phyloP scores from a whole-genome alignment of 2,888 invertebrate genomes.

The Tenthredo amoena region DNA sequence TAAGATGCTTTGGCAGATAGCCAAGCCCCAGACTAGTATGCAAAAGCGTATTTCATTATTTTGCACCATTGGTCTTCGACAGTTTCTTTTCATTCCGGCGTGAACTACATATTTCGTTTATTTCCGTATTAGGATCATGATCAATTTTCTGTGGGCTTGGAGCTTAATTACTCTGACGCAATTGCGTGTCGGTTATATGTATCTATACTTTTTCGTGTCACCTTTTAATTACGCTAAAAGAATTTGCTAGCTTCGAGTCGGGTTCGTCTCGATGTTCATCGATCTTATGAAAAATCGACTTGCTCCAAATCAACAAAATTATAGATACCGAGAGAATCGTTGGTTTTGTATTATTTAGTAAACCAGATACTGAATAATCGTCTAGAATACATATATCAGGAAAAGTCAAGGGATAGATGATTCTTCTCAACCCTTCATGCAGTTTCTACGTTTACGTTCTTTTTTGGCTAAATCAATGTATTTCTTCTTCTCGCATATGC shows the following conservation, averaged over 20 bases:
- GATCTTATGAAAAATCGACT: not conserved
- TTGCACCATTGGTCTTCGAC: not conserved
- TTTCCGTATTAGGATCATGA: not conserved
- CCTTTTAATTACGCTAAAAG: constrained; percentile 28
- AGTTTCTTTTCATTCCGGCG: not conserved
- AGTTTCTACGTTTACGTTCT: constrained; percentile 54
- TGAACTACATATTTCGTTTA: not conserved
- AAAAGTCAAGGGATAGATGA: not conserved
- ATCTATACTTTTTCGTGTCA: not conserved
- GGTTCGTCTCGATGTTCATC: not conserved
- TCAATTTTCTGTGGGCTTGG: not conserved
- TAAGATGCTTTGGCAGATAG: constrained; percentile 12
- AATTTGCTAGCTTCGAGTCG: not conserved
- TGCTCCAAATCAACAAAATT: not conserved
- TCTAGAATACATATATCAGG: not conserved
- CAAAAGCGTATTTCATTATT: not conserved
- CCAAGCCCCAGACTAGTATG: constrained; percentile 5
- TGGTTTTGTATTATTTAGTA: not conserved
- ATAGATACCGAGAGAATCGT: not conserved
- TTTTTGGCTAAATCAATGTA: constrained; percentile 61
- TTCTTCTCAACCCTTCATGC: not conserved
- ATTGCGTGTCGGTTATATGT: not conserved
- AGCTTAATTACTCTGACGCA: not conserved
- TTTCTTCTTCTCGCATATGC: constrained; percentile 59
- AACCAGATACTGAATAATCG: not conserved